Base-by-base conservation (phyloP, 2,797 vertebrate genomes). In the Onychomys torridus region DNA sequence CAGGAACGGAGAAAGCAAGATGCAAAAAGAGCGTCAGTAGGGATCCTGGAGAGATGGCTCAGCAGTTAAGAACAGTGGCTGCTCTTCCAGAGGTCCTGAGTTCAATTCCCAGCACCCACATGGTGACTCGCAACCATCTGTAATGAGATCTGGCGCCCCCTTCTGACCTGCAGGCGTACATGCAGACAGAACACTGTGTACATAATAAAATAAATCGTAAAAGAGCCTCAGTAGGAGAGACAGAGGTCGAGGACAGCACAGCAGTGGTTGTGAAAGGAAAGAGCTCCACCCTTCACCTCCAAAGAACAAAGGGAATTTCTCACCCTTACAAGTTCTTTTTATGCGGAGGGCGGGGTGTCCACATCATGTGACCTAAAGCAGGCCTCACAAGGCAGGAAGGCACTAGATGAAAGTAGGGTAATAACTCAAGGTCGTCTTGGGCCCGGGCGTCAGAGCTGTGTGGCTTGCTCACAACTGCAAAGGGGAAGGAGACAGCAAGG, bases 271-370 rank as follows among this genome's bases (percentile, higher is more conserved):
- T 1, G 7, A 27, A 86, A 52, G 83, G 32, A 67, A 69, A 69
- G 46, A 17, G 23, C 69, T 21, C 23, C 4, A 86, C 23, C 65
- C 65, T 71, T 55, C 49, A 37, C 34, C n/a, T 86, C 65, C 46
- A 25, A 86, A 86, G 46, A 71, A 85, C 63, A 67, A 49, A 86
- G 59, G 61, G 61, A 65, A 23, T 37, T 55, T 71, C 84, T 55
- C 23, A 71, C 25, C 23, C 34, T 37, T 17, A 37, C 23, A 87
- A 14, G 82, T 65, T 46, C 82, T 84, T 83, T 43, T 61, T 55
- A 16, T 55, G 37, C 34, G 21, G 1, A 2, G 2, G 7, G 11
- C 2, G 0, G 1, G 49, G 2, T 4, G 23, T 52, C 43, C 82
- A 52, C 32, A 86, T 69, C 46, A 29, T 5, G 2, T 37, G 65